Evolutionary conservation across 2,888 invertebrate genomes (phyloP).

Genomic region (Loripinus fragilis): DNA sequence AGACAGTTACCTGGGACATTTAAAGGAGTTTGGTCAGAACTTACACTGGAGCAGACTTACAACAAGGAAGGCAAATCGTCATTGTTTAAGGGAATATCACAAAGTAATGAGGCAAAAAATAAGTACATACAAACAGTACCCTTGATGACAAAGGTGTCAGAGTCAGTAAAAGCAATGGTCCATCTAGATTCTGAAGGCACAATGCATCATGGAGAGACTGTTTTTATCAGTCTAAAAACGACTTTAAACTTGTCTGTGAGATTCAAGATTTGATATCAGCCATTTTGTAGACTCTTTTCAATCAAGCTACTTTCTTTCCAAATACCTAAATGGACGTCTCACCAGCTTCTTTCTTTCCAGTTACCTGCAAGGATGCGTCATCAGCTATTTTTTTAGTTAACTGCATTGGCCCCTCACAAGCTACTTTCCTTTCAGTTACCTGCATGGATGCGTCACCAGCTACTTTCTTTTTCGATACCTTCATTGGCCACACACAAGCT

Average conservation of each 20-base stretch:
- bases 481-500: no score
- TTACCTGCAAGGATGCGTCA: no score
- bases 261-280: background rate
- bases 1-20: background rate
- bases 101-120: background rate
- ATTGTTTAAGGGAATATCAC: background rate
- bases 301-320: no score
- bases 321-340: no score
- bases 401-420: no score
- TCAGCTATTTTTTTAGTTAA: no score
- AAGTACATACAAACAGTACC: background rate
- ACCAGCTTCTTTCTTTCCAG: no score
- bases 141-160: background rate
- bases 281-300: background rate
- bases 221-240: background rate
- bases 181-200: background rate
- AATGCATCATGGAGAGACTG: background rate
- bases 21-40: constrained; percentile 2
- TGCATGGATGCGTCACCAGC: no score
- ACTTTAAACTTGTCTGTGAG: background rate
- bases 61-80: constrained; percentile 8
- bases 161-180: background rate
- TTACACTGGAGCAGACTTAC: background rate
- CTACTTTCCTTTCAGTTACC: no score
- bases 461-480: no score